A percentile compares a stretch with the other conserved stretches of the same genome.
These are phyloP conservation scores for Saturnia pavonia DNA, from an alignment of 2,888 invertebrate species.

Conservation along the genomic window DNA sequence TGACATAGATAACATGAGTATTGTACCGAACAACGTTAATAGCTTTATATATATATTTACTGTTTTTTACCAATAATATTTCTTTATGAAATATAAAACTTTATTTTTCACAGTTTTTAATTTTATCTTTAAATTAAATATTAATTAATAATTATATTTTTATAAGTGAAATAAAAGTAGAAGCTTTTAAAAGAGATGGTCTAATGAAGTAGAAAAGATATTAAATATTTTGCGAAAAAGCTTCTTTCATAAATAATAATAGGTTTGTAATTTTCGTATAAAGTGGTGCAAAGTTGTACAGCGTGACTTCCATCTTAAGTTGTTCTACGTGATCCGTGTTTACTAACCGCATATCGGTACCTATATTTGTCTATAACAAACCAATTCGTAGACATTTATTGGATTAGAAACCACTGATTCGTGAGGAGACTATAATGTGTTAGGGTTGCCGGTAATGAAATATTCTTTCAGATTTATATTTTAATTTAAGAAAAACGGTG, in stretches of 20 bases:
- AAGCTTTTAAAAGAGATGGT: background rate
- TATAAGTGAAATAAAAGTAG: background rate
- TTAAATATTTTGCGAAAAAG: background rate
- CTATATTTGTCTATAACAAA: slow-evolving; percentile 54
- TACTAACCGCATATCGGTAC: slow-evolving; percentile 27
- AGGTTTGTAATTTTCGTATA: slow-evolving; percentile 1
- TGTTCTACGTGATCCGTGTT: slow-evolving; percentile 51
- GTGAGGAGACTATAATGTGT: slow-evolving; percentile 4
- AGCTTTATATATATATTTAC: too few relatives aligned
- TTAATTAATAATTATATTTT: background rate
- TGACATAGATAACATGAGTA: too few relatives aligned
- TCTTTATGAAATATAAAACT: too few relatives aligned
- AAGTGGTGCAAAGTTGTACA: slow-evolving; percentile 15
- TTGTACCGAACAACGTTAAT: too few relatives aligned
- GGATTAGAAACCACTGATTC: slow-evolving; percentile 36
- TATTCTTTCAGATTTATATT: background rate
- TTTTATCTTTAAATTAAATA: too few relatives aligned
- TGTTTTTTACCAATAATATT: too few relatives aligned
- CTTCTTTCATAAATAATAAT: background rate
- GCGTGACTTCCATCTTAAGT: slow-evolving; percentile 18
- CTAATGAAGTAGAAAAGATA: background rate
- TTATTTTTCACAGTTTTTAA: too few relatives aligned
- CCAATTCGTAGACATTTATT: slow-evolving; percentile 53
- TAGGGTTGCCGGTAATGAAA: background rate
- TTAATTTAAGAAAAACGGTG: background rate